phyloP scores from a whole-genome alignment of 1,140 invertebrate species.

The Lepeophtheirus salmonis region DNA sequence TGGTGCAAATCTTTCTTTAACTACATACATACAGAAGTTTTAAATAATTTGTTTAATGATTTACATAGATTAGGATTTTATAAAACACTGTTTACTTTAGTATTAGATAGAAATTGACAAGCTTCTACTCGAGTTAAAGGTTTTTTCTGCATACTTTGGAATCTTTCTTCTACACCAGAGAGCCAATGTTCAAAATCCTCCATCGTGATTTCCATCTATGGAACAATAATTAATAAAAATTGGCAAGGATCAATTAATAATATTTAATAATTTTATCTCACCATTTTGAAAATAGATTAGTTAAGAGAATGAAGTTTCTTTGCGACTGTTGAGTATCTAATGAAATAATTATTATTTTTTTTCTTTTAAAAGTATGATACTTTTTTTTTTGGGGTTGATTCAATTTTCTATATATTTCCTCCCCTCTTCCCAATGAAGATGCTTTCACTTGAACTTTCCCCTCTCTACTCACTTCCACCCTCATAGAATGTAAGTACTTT shows the following conservation, averaged over 20 bases:
- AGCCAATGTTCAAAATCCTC: neutral
- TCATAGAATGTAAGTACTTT: neutral
- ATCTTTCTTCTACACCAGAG: neutral
- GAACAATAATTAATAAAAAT: too few relatives aligned
- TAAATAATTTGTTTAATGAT: neutral
- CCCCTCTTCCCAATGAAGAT: neutral
- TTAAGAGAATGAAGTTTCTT: too few relatives aligned
- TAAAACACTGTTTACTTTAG: neutral
- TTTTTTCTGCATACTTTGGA: neutral
- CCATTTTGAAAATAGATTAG: neutral
- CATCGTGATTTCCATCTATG: neutral
- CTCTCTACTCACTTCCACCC: neutral
- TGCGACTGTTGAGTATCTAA: too few relatives aligned
- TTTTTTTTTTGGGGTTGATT: neutral
- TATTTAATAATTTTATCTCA: neutral
- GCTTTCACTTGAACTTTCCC: neutral
- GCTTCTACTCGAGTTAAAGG: neutral
- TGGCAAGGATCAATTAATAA: neutral
- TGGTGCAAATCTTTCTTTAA: neutral
- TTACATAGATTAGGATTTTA: too few relatives aligned
- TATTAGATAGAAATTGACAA: neutral
- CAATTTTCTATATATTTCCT: neutral
- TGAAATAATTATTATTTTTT: neutral
- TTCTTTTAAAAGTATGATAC: neutral
- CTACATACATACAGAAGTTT: neutral